Base-by-base conservation (phyloP, 2,797 vertebrate genomes). In the Notoglanidium macrostoma region DNA sequence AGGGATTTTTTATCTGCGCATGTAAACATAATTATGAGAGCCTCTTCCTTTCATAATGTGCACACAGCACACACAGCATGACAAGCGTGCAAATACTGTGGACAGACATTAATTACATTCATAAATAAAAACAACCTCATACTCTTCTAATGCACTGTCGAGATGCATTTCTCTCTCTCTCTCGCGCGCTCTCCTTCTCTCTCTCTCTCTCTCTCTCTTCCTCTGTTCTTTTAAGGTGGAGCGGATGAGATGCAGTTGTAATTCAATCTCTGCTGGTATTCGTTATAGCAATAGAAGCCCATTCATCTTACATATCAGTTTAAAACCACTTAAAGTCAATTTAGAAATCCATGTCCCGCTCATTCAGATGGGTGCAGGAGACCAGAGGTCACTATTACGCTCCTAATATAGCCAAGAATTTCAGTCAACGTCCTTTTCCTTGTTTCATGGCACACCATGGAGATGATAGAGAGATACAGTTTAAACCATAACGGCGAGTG, bases 1-100 rank as follows among this genome's bases (percentile, higher is more conserved):
- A 85, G 90, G 94, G 94, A 95, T 95, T 95, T 95, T 49, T 95
- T 93, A 95, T 94, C 89, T 86, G 90, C 14, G 93, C 92, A 94
- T 92, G 93, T 95, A 95, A 95, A 95, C 95, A 96, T 95, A 95
- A 96, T 95, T 95, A 96, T 90, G 89, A 90, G 93, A 95, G 94
- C 91, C 93, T 94, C 84, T 94, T 93, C 92, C 93, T 95, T 95
- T 95, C 93, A 95, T 94, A 94, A 92, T 88, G 90, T 90, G 85
- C 91, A 89, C 91, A 91, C 92, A 89, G 89, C 91, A 88, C 92
- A 91, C 92, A 94, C 92, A 89, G 92, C 92, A 93, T 94, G 95
- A 96, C 94, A 94, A 94, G 93, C 93, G 87, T 93, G 93, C 93
- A 94, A 96, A 96, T 95, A 95, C 92, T 89, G 94, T 91, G 89